phyloP scores from a whole-genome alignment of 2,797 vertebrate genomes.

The Sebastolobus altivelis region DNA sequence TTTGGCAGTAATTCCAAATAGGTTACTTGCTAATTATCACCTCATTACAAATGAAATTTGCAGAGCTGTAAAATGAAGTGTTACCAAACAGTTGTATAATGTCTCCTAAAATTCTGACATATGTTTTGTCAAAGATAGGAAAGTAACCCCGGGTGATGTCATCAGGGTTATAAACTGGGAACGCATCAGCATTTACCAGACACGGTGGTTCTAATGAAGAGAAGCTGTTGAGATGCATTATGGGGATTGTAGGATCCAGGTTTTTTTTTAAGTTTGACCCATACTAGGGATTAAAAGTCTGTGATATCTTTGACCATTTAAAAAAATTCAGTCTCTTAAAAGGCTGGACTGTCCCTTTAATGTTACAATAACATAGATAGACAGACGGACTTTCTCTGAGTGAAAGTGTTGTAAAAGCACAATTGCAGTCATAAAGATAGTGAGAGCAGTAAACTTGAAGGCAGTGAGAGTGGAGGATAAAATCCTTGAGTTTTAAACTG shows the following conservation, averaged over 20 bases:
- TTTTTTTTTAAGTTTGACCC: background rate
- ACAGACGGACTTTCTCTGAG: background rate
- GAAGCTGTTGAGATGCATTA: background rate
- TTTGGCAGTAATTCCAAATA: too few relatives aligned
- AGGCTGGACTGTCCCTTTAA: background rate
- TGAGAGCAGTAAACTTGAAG: conserved; percentile 9
- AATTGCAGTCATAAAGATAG: background rate
- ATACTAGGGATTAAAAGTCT: background rate
- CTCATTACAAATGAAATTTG: too few relatives aligned
- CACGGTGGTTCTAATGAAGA: background rate
- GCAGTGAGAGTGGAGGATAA: background rate
- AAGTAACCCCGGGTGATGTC: background rate
- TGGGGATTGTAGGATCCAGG: background rate
- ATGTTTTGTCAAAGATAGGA: background rate
- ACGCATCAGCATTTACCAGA: background rate
- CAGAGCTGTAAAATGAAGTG: too few relatives aligned
- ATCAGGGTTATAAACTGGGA: background rate
- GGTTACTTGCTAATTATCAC: too few relatives aligned
- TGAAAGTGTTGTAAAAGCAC: background rate
- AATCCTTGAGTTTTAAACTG: background rate
- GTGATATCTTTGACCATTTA: background rate
- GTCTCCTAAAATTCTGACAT: background rate
- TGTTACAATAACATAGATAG: background rate
- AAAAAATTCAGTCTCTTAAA: background rate
- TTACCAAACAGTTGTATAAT: background rate